These are phyloP conservation scores for Pedetes capensis DNA, from an alignment of 2,113 vertebrate genomes.

Conservation along the genomic window DNA sequence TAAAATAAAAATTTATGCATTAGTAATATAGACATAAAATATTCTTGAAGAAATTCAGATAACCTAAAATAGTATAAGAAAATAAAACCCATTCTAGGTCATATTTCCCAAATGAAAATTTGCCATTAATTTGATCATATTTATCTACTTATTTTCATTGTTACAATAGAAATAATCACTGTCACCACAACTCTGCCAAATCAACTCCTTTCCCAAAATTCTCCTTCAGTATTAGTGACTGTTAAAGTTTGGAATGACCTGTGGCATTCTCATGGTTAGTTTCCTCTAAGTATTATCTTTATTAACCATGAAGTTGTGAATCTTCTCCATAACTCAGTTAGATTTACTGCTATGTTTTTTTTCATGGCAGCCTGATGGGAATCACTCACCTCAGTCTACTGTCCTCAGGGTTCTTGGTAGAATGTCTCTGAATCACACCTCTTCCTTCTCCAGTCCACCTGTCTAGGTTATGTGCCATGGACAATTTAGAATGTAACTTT, in stretches of 20 bases:
- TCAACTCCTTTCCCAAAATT: background rate
- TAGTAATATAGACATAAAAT: background rate
- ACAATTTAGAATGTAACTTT: background rate
- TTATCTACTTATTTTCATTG: background rate
- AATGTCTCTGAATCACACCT: rapidly evolving
- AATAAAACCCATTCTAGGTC: background rate
- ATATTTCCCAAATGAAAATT: background rate
- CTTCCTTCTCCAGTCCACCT: too few species aligned
- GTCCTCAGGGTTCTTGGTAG: background rate
- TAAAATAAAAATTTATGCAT: background rate
- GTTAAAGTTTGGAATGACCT: background rate
- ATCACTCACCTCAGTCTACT: background rate
- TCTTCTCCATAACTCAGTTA: too few species aligned
- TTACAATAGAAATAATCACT: background rate
- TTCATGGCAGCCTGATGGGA: background rate
- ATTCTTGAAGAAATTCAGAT: background rate
- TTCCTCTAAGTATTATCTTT: too few species aligned
- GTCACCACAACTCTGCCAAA: background rate
- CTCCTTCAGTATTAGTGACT: too few species aligned
- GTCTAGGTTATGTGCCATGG: background rate
- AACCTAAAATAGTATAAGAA: background rate
- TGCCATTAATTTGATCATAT: background rate
- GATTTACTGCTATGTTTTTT: background rate
- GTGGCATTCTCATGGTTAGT: background rate
- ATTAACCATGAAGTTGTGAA: too few species aligned